phyloP scores from a whole-genome alignment of 2,113 vertebrate genomes.

The Callorhinus ursinus region DNA sequence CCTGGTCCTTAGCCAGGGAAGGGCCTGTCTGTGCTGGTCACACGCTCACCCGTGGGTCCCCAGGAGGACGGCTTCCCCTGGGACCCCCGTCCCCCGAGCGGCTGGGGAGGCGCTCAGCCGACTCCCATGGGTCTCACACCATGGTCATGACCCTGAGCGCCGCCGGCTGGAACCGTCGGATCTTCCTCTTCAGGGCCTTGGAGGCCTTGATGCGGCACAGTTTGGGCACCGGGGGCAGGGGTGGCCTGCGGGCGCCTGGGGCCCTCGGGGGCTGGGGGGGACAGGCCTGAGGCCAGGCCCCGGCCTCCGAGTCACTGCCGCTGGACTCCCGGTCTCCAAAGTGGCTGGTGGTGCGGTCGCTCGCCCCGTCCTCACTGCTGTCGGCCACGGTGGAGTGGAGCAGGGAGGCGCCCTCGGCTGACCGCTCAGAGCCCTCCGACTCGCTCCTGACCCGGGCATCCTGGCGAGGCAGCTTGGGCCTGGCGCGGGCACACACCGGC shows the following conservation, averaged over 20 bases:
- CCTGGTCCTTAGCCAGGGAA: background rate
- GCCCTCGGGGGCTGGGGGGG: constrained; percentile 48
- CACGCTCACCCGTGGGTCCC: background rate
- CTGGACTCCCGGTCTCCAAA: constrained; percentile 94
- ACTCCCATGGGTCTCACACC: constrained; percentile 85
- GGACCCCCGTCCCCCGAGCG: background rate
- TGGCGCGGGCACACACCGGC: constrained; percentile 78
- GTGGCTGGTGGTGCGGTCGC: constrained; percentile 91
- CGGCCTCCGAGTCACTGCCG: constrained; percentile 84
- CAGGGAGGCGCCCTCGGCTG: constrained; percentile 89
- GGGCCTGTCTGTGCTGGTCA: background rate
- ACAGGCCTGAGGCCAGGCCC: constrained; percentile 86
- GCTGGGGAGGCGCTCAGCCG: background rate
- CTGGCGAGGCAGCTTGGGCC: constrained; percentile 78
- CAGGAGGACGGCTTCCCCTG: constrained; percentile 36
- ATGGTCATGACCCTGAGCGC: constrained; percentile 97
- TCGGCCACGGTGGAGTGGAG: constrained; percentile 91
- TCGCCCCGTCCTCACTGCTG: constrained; percentile 92
- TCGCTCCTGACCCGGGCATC: constrained; percentile 84
- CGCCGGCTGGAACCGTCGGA: constrained; percentile 94
- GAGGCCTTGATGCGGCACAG: constrained; percentile 96
- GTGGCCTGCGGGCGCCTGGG: constrained; percentile 79
- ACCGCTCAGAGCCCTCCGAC: constrained; percentile 89
- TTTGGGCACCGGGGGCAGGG: constrained; percentile 86
- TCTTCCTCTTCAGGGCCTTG: constrained; percentile 95